Evolutionary conservation across 2,888 invertebrate genomes (phyloP).

Genomic region (Diabrotica balteata): DNA sequence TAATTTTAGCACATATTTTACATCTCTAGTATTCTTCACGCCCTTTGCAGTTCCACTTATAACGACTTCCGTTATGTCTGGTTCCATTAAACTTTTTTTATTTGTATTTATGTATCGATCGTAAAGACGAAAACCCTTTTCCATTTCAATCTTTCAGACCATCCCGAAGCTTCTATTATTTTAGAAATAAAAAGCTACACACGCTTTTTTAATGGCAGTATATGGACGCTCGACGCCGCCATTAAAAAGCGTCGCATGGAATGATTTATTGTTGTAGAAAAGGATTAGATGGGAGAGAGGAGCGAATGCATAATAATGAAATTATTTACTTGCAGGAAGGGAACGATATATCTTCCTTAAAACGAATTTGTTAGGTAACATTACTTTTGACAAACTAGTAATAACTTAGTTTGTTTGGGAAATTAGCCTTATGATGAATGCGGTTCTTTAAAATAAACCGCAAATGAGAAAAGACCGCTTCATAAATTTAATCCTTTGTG

Average conservation of each 20-base stretch:
- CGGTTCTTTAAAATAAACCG: no score
- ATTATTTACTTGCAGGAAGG: constrained; percentile 4
- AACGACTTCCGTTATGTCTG: neutral
- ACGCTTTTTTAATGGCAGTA: neutral
- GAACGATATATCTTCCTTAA: constrained; percentile 1
- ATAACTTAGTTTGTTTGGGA: no score
- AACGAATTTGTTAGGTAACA: no score
- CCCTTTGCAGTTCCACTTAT: no score
- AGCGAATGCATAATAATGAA: neutral
- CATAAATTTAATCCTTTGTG: no score
- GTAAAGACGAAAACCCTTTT: neutral
- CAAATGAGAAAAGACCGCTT: no score
- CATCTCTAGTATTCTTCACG: no score
- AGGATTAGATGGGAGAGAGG: constrained; percentile 3
- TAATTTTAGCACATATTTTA: no score
- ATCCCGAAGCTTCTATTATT: constrained; percentile 3
- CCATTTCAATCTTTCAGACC: neutral
- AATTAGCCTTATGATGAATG: no score
- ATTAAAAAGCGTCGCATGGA: neutral
- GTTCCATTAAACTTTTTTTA: neutral
- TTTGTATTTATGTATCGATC: constrained; percentile 3
- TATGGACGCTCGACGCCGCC: constrained; percentile 10
- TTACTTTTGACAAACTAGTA: no score
- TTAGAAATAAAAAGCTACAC: neutral
- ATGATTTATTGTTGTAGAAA: constrained; percentile 10